phyloP scores from a whole-genome alignment of 1,140 invertebrate genomes.

The Caenorhabditis elegans region DNA sequence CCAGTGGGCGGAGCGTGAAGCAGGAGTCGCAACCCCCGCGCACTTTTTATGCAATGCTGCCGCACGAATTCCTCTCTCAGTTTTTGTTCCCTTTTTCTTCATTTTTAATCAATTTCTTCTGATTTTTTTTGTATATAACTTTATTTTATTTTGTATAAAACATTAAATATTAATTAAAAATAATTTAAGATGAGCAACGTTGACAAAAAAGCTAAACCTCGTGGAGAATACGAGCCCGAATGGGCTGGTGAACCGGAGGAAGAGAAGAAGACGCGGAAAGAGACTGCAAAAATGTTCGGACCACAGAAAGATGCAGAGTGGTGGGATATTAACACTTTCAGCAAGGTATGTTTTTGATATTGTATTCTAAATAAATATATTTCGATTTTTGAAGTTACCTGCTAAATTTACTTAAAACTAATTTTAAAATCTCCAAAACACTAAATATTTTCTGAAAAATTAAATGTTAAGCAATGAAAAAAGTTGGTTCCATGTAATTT shows the following conservation, averaged over 20 bases:
- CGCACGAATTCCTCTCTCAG: neutral
- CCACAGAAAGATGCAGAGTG: constrained; percentile 66
- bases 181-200: constrained; percentile 3
- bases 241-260: constrained; percentile 39
- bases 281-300: constrained; percentile 36
- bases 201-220: neutral
- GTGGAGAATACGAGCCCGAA: constrained; percentile 27
- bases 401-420: too few relatives aligned
- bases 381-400: too few relatives aligned
- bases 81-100: neutral
- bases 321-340: constrained; percentile 85
- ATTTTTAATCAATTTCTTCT: neutral
- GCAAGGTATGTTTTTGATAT: constrained; percentile 67
- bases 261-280: constrained; percentile 13
- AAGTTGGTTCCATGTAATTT: neutral
- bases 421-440: too few relatives aligned
- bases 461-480: too few relatives aligned
- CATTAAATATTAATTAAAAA: neutral
- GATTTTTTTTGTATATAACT: neutral
- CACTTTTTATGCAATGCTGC: neutral
- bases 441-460: too few relatives aligned
- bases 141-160: neutral
- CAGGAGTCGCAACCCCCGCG: neutral
- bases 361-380: neutral
- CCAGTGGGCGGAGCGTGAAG: neutral